Evolutionary conservation across 2,797 vertebrate genomes (phyloP).

Genomic region (Tenualosa ilisha): DNA sequence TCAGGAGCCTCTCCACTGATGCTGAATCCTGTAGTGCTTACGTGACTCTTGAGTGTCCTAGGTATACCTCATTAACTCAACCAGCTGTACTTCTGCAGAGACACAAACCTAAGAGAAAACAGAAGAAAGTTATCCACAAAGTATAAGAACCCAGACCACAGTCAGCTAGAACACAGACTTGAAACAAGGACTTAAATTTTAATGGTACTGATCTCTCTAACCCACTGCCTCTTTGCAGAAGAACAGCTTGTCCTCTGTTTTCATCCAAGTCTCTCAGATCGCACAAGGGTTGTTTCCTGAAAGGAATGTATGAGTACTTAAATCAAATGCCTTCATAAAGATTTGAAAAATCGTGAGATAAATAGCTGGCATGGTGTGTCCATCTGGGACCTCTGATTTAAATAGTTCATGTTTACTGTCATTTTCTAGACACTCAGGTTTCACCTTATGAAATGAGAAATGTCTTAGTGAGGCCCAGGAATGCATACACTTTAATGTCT

Average conservation of each 20-base stretch:
- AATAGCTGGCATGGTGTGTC: conserved; percentile 42
- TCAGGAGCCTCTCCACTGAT: neutral
- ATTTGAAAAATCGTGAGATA: neutral
- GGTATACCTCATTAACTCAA: neutral
- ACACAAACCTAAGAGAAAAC: neutral
- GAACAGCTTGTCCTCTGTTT: neutral
- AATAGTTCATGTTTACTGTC: conserved; percentile 69
- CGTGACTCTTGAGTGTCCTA: neutral
- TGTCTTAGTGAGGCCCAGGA: conserved; percentile 73
- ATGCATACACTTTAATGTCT: conserved; percentile 72
- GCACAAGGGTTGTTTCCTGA: conserved; percentile 12
- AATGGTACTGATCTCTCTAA: neutral
- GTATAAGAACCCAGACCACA: neutral
- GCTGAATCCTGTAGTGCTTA: neutral
- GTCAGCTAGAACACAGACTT: neutral
- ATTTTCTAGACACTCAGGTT: conserved; percentile 71
- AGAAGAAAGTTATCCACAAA: neutral
- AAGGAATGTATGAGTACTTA: neutral
- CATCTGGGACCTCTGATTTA: conserved; percentile 55
- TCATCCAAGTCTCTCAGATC: neutral
- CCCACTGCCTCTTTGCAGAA: neutral
- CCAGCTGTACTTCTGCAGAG: neutral
- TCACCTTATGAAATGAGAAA: conserved; percentile 69
- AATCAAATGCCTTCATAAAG: neutral
- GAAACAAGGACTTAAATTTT: neutral